Evolutionary conservation across 2,888 invertebrate species (phyloP), one percentile per base, ranked within the genome.

Genomic region (Andrena haemorrhoa): DNA sequence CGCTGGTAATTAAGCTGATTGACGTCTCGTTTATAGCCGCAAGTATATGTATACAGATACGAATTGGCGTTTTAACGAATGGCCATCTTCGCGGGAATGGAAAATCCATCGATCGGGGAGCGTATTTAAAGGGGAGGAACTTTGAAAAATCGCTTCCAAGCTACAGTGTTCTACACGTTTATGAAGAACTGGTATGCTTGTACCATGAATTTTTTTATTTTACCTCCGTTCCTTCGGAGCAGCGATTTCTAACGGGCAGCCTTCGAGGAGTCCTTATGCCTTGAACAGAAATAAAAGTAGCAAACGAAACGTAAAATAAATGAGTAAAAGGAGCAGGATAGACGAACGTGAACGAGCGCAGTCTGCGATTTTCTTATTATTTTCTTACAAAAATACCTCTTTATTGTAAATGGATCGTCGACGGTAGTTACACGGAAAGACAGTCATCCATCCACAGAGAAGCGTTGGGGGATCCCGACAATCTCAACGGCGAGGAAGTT

Each of bases 391-490:
- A 88, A 88, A 88, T 88, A 88, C 68, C 79, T 80, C 79, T 88
- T 88, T 88, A 88, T 89, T 89, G 87, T 89, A 89, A 88, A 88
- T 86, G 83, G 79, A 88, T 89, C 82, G 85, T 88, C 84, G 88
- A 86, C 80, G 82, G 75, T 79, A 80, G 80, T 80, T 81, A 78
- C 81, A 70, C 73, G 83, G 73, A 89, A 86, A 86, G 83, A 86
- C 80, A 82, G 81, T 87, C 72, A 82, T 81, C 78, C 75, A 88
- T 79, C 75, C 83, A 81, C 75, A 82, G 77, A 82, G 76, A 84
- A 76, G 72, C 77, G 78, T 80, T 82, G 75, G 76, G 65, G 81
- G 35, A 75, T 80, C 87, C 78, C 79, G 68, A 77, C 83, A 85
- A 85, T 84, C 88, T 86, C 86, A 86, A 79, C 77, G 76, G 73